These are phyloP conservation scores for Aratinga solstitialis DNA, from an alignment of 2,797 vertebrate species.

Conservation along the genomic window DNA sequence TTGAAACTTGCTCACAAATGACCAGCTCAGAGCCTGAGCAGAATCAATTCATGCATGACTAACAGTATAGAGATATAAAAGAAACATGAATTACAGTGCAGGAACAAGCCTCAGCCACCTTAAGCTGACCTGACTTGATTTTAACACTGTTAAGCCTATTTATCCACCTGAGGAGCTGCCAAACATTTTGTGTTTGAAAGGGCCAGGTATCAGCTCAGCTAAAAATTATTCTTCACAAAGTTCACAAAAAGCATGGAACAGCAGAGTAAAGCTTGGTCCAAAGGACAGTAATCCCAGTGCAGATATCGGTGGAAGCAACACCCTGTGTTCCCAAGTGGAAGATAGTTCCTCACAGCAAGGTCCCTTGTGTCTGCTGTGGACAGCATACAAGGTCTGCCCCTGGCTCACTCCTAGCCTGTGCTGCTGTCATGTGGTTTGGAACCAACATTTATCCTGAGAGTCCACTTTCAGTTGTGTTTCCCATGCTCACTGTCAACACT, in stretches of 20 bases:
- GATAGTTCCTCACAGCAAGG: background rate
- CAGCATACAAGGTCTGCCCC: background rate
- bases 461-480: background rate
- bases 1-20: background rate
- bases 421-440: rapidly evolving
- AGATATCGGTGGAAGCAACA: background rate
- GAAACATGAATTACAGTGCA: background rate
- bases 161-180: background rate
- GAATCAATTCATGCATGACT: background rate
- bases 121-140: background rate
- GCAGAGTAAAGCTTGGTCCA: background rate
- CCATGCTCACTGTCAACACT: rapidly evolving
- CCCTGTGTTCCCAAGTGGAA: rapidly evolving
- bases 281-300: background rate
- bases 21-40: background rate
- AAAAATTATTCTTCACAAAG: background rate
- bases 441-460: rapidly evolving
- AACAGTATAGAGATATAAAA: background rate
- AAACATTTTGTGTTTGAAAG: background rate
- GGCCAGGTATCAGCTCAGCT: background rate
- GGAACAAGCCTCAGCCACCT: background rate
- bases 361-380: rapidly evolving
- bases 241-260: background rate
- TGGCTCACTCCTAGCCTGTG: rapidly evolving
- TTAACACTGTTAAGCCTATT: background rate